Percentiles rank a stretch among this genome's conserved stretches.
phyloP scores from a whole-genome alignment of 2,113 vertebrate genomes.

The Nothoprocta perdicaria region DNA sequence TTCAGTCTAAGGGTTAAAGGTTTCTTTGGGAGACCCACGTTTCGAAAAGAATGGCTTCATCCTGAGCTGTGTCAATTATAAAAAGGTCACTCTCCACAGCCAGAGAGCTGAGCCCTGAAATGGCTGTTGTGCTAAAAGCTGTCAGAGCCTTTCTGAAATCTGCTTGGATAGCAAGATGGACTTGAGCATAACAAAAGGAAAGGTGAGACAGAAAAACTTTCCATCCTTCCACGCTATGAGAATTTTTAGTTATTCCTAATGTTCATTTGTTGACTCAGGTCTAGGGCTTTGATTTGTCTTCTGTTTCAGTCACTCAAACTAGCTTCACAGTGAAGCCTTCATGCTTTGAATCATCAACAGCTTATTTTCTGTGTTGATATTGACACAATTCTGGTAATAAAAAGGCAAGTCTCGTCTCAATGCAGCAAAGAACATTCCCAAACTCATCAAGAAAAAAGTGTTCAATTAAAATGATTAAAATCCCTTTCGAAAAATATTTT shows the following conservation, averaged over 20 bases:
- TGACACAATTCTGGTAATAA: neutral
- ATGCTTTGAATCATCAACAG: neutral
- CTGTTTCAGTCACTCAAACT: neutral
- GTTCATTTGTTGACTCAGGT: neutral
- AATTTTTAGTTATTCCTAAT: neutral
- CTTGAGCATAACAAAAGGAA: conserved; percentile 46
- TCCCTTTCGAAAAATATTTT: neutral
- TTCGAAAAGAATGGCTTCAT: conserved; percentile 69
- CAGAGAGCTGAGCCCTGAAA: conserved; percentile 60
- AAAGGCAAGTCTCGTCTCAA: neutral
- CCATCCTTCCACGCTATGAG: neutral
- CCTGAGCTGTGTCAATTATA: conserved; percentile 71
- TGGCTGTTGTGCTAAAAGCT: conserved; percentile 71
- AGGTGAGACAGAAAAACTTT: conserved; percentile 44
- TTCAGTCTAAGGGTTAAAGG: conserved; percentile 65
- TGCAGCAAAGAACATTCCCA: neutral
- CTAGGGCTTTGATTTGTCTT: neutral
- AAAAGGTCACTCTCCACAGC: conserved; percentile 73
- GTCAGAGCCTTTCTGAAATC: conserved; percentile 68
- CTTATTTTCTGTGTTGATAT: neutral
- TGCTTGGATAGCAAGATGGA: conserved; percentile 63
- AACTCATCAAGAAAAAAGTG: neutral
- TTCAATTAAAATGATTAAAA: neutral
- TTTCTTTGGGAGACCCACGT: conserved; percentile 64
- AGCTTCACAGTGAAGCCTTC: rapidly evolving